Conservation (phyloP, 92 coral and sea anemone genomes). For the Zoanthus gigantus region DNA sequence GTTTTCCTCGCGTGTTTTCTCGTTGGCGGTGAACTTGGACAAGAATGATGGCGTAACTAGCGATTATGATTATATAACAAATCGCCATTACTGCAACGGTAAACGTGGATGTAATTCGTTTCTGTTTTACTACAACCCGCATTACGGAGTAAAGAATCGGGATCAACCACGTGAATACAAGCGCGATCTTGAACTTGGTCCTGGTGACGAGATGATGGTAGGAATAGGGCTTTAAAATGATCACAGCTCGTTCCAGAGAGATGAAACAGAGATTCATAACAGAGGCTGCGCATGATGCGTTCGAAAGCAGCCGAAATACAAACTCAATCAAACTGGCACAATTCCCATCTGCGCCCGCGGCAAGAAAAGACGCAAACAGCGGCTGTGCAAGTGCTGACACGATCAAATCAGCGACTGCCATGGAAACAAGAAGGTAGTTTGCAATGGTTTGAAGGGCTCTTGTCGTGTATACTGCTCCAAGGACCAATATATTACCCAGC, state of each 20-base stretch:
- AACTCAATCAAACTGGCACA: constrained; percentile 67
- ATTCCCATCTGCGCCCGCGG: constrained; percentile 57
- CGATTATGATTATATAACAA: constrained; percentile 66
- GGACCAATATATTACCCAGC: constrained; percentile 78
- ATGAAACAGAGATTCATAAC: constrained; percentile 78
- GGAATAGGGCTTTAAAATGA: constrained; percentile 68
- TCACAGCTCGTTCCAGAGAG: constrained; percentile 77
- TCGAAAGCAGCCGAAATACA: constrained; percentile 71
- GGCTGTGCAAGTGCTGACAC: constrained; percentile 83
- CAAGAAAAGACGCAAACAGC: constrained; percentile 73
- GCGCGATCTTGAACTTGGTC: constrained; percentile 57
- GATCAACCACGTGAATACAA: constrained; percentile 62
- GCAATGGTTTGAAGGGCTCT: constrained; percentile 78
- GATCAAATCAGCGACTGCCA: constrained; percentile 79
- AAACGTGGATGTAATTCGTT: constrained; percentile 68
- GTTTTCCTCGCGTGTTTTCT: constrained; percentile 46
- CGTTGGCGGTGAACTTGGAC: constrained; percentile 77
- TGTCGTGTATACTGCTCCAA: constrained; percentile 74
- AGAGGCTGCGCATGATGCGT: constrained; percentile 80
- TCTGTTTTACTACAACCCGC: constrained; percentile 65
- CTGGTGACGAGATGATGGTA: constrained; percentile 61
- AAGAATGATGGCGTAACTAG: constrained; percentile 71
- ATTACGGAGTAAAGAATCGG: constrained; percentile 69
- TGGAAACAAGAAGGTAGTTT: constrained; percentile 71
- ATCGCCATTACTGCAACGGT: constrained; percentile 73